Conservation (phyloP, 2,888 invertebrate genomes). For the Melinaea menophilus region DNA sequence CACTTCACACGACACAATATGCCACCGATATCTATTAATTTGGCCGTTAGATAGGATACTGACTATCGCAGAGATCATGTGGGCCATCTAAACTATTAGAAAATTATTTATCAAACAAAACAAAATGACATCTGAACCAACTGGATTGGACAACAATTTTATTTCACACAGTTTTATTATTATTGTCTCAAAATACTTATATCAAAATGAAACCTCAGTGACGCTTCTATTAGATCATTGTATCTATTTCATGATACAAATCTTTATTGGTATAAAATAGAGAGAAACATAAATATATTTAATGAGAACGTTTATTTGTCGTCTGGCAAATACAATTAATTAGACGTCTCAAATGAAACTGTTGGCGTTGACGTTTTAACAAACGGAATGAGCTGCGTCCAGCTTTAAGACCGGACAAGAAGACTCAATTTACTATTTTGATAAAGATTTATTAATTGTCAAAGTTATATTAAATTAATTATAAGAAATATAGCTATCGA, state of each 20-base stretch:
- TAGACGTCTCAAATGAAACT: slow-evolving; percentile 11
- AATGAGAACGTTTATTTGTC: slow-evolving; percentile 3
- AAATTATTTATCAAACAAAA: not conserved
- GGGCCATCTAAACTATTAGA: not conserved
- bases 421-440: not conserved
- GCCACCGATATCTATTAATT: slow-evolving; percentile 1
- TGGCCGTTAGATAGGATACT: not conserved
- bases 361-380: slow-evolving; percentile 13
- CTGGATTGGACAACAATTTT: no score
- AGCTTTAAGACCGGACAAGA: not conserved
- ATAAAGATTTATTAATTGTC: slow-evolving; percentile 1
- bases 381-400: slow-evolving; percentile 4
- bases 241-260: no score
- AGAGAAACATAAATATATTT: no score
- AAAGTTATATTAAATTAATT: no score
- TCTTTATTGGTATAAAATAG: no score
- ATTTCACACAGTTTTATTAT: no score
- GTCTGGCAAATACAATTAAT: slow-evolving; percentile 13
- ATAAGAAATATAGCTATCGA: no score
- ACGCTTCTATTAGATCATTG: no score
- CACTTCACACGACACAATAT: slow-evolving; percentile 1
- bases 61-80: slow-evolving; percentile 1
- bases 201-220: no score
- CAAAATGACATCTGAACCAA: no score
- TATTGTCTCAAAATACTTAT: no score